Evolutionary conservation across 1,140 invertebrate genomes (phyloP).

Genomic region (Hyles euphorbiae): DNA sequence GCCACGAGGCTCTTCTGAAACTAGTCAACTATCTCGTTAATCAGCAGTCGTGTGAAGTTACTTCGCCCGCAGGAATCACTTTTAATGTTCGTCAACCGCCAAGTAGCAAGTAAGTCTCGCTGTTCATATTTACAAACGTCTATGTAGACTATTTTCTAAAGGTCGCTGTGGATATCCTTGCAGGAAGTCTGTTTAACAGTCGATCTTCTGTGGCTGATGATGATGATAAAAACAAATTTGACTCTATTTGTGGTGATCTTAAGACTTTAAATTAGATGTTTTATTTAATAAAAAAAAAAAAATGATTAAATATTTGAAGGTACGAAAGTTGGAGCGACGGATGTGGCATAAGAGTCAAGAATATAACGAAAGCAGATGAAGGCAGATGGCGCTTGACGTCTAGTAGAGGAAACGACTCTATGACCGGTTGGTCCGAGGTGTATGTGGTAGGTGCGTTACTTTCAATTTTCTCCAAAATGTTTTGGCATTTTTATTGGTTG

Average conservation of each 20-base stretch:
- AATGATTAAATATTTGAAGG: constrained; percentile 11
- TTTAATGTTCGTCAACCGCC: constrained; percentile 40
- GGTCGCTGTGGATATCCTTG: too few relatives aligned
- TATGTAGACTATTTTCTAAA: not conserved
- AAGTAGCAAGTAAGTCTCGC: constrained; percentile 33
- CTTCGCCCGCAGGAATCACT: constrained; percentile 34
- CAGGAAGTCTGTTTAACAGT: too few relatives aligned
- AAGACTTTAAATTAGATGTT: too few relatives aligned
- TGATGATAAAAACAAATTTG: too few relatives aligned
- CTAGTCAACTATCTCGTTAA: constrained; percentile 27
- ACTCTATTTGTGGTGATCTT: too few relatives aligned
- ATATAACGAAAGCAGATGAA: constrained; percentile 30
- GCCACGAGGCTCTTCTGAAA: constrained; percentile 51
- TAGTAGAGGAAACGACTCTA: constrained; percentile 20
- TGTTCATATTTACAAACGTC: not conserved
- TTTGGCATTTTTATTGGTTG: too few relatives aligned
- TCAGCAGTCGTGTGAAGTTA: constrained; percentile 34
- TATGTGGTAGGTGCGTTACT: constrained; percentile 36
- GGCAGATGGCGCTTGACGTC: constrained; percentile 55
- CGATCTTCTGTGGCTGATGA: too few relatives aligned
- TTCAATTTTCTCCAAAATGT: not conserved
- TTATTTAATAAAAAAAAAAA: too few relatives aligned
- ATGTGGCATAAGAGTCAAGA: constrained; percentile 47
- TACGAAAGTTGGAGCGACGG: constrained; percentile 38
- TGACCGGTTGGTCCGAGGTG: constrained; percentile 51